phyloP scores from a whole-genome alignment of 37 sponge, comb jelly and placozoan genomes.

The Spongia lamella region DNA sequence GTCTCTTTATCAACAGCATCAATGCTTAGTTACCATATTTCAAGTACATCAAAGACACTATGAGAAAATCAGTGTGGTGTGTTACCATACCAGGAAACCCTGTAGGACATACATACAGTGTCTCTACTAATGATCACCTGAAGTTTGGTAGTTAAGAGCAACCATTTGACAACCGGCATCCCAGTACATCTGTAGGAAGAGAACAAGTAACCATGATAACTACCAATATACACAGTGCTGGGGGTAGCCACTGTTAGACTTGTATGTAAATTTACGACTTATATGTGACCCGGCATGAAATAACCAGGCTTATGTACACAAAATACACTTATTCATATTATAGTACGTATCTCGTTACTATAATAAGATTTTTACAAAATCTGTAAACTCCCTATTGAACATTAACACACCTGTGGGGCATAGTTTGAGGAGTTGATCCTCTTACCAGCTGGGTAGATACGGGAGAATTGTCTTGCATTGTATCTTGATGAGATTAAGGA shows the following conservation, averaged over 20 bases:
- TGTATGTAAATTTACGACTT: neutral
- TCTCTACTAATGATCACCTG: conserved; percentile 20
- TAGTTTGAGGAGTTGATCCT: conserved; percentile 87
- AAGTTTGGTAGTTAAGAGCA: conserved; percentile 90
- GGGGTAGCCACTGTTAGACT: neutral
- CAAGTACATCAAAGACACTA: too few species aligned
- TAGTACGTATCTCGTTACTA: neutral
- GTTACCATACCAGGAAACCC: neutral
- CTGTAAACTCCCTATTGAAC: too few species aligned
- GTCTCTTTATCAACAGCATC: too few species aligned
- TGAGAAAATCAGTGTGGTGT: too few species aligned
- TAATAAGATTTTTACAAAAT: neutral
- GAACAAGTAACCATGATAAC: neutral
- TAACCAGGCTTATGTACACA: too few species aligned
- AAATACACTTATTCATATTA: too few species aligned
- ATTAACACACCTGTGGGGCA: conserved; percentile 62
- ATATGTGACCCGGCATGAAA: too few species aligned
- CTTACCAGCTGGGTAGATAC: conserved; percentile 81
- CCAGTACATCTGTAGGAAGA: conserved; percentile 77
- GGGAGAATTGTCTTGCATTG: conserved; percentile 76
- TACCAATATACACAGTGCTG: too few species aligned
- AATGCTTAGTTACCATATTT: too few species aligned
- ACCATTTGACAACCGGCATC: conserved; percentile 93
- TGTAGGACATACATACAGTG: too few species aligned
- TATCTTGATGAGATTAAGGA: conserved; percentile 2